phyloP scores from a whole-genome alignment of 2,888 invertebrate genomes.

The Macrophya annulata region DNA sequence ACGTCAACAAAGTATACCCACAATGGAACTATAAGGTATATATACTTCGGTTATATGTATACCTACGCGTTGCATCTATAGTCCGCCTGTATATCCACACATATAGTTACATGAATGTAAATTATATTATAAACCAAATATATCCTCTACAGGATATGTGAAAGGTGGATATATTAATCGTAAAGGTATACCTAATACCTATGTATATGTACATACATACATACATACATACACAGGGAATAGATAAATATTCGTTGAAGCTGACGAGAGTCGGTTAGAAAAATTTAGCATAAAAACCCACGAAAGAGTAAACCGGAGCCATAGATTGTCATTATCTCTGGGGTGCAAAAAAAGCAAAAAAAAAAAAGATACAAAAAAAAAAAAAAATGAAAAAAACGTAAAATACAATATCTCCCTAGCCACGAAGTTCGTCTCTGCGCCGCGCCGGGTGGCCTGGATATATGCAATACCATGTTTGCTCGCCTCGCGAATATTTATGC shows the following conservation, averaged over 20 bases:
- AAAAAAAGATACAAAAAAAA: constrained; percentile 33
- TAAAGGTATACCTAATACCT: too few species aligned
- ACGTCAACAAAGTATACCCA: constrained; percentile 42
- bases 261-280: not conserved
- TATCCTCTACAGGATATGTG: not conserved
- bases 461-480: constrained; percentile 56
- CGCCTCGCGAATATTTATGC: constrained; percentile 35
- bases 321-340: constrained; percentile 63
- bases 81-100: not conserved
- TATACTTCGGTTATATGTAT: not conserved
- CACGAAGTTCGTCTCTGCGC: constrained; percentile 35
- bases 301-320: constrained; percentile 52
- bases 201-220: not conserved
- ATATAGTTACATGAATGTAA: not conserved
- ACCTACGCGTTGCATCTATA: not conserved
- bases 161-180: not conserved
- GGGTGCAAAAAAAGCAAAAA: constrained; percentile 50
- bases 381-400: constrained; percentile 50
- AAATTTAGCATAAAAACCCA: constrained; percentile 56
- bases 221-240: not conserved
- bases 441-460: constrained; percentile 61
- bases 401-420: constrained; percentile 61
- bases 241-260: not conserved
- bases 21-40: not conserved
- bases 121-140: not conserved